Percentiles rank a stretch among this genome's conserved stretches.
phyloP scores from a whole-genome alignment of 2,888 invertebrate species.

The Lasiommata megera region DNA sequence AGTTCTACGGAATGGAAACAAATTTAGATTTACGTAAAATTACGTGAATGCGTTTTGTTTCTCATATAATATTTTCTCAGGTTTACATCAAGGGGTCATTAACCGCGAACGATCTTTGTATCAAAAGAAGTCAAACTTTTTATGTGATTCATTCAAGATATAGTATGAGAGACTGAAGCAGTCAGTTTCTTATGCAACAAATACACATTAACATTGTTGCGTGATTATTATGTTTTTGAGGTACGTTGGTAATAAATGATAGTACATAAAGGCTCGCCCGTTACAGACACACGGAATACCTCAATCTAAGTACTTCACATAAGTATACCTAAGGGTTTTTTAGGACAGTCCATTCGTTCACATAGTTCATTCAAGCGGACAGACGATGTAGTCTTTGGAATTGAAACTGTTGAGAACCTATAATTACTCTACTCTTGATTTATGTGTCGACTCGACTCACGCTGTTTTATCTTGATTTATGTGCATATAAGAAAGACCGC shows the following conservation, averaged over 20 bases:
- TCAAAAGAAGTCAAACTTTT: constrained; percentile 7
- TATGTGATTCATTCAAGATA: constrained; percentile 5
- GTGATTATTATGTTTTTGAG: no score
- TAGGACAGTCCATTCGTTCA: no score
- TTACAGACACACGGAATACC: not conserved
- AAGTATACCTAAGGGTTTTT: no score
- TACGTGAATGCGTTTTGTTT: not conserved
- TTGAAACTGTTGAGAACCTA: no score
- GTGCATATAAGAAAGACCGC: not conserved
- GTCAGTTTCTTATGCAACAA: not conserved
- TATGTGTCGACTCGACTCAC: no score
- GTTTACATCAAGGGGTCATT: constrained; percentile 1
- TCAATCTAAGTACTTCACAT: no score
- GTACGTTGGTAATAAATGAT: no score
- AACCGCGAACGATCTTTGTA: constrained; percentile 12
- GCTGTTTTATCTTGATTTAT: not conserved
- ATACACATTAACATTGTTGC: not conserved
- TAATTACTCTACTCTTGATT: no score
- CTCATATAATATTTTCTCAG: constrained; percentile 1
- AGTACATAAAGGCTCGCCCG: not conserved
- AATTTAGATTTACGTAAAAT: not conserved
- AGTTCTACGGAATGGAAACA: no score
- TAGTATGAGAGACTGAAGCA: not conserved
- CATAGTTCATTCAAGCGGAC: no score
- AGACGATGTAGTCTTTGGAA: no score